Evolutionary conservation across 2,888 invertebrate species (phyloP), one percentile per base, ranked within the genome.

Genomic region (Phyllotreta striolata): DNA sequence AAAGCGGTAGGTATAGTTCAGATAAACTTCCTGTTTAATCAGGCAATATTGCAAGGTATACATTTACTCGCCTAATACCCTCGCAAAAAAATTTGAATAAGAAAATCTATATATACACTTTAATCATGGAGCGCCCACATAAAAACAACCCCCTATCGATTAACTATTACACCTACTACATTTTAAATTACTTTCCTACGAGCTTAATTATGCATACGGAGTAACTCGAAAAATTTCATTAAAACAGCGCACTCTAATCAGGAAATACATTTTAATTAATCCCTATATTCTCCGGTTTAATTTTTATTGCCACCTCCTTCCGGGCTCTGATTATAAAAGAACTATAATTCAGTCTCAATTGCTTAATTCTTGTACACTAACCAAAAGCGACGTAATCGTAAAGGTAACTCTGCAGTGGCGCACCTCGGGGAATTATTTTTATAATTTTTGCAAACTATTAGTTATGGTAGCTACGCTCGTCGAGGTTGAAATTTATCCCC

Each of bases 401-500:
- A 47, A 47, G 14, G 44, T 44, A 12, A 12, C 14, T 10, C 34
- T 1, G 4, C 47, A 47, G 7, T 24, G 14, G 14, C 47, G 47
- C 34, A 24, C 24, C 24, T 1, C 1, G 24, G 2, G 1, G 24
- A 24, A 3, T 41, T 41, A 10, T 5, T 41, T 41, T 41, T 41
- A 44, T 44, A 44, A 8, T 44, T 44, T 44, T 44, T 2, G 12
- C 10, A 10, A 44, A 5, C 5, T n/a, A n/a, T n/a, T n/a, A n/a
- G n/a, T n/a, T n/a, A n/a, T n/a, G n/a, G n/a, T n/a, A n/a, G n/a
- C n/a, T n/a, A n/a, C n/a, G n/a, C 24, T 4, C 24, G 1, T 24
- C 2, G 24, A 24, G 24, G 24, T n/a, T 24, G 24, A 41, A 58
- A 58, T 58, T 51, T 51, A 58, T 46, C 40, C 49, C 5, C 49